Evolutionary conservation across 2,113 vertebrate species (phyloP).

Genomic region (Chlorocebus sabaeus): DNA sequence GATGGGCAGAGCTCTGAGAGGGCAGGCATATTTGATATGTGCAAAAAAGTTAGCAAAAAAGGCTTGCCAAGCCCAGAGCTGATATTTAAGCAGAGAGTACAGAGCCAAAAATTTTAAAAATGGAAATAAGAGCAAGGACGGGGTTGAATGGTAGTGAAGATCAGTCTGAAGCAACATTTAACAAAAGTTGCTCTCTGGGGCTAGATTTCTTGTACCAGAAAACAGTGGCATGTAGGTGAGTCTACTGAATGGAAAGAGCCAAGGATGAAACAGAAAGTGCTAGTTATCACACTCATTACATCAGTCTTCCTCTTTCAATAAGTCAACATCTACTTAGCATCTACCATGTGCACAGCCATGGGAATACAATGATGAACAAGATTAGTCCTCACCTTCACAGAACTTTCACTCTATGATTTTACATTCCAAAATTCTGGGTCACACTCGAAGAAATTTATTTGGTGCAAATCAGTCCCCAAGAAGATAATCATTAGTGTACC

Average conservation of each 20-base stretch:
- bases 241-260: not conserved
- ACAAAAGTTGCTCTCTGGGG: not conserved
- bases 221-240: not conserved
- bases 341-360: not conserved
- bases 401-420: not conserved
- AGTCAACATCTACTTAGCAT: not conserved
- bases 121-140: not conserved
- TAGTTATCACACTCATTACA: not conserved
- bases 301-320: not conserved
- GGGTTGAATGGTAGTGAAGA: not conserved
- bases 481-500: not conserved
- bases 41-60: not conserved
- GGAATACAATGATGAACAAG: not conserved
- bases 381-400: not conserved
- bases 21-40: not conserved
- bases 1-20: not conserved
- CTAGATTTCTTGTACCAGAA: not conserved
- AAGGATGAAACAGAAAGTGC: not conserved
- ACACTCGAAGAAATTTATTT: not conserved
- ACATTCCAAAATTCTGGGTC: not conserved
- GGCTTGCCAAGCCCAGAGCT: not conserved
- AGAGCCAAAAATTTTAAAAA: not conserved
- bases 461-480: not conserved
- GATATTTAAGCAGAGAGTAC: not conserved
- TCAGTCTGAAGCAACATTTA: not conserved